These are phyloP conservation scores for Mus spretus DNA, from an alignment of 2,797 vertebrate species.

Conservation along the genomic window DNA sequence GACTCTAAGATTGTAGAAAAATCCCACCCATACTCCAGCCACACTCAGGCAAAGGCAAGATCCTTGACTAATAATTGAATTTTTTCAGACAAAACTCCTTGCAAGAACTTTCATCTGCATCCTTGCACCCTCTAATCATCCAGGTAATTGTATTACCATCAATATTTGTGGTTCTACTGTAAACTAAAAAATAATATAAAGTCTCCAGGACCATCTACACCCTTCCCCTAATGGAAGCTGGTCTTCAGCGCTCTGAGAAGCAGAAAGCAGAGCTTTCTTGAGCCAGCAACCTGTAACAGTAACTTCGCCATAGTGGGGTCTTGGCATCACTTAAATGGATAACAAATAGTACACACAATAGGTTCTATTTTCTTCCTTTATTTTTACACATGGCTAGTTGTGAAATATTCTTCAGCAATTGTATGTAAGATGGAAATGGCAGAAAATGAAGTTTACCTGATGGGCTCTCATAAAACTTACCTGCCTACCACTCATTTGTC, in stretches of 20 bases:
- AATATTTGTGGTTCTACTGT: not conserved
- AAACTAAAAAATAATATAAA: not conserved
- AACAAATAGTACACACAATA: not conserved
- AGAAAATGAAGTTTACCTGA: not conserved
- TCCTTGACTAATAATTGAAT: conserved; percentile 22
- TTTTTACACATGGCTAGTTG: not conserved
- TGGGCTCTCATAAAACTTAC: not conserved
- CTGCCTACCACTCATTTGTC: not conserved
- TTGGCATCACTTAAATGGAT: conserved; percentile 14
- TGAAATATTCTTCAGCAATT: not conserved
- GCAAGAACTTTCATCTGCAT: not conserved
- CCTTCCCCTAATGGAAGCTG: not conserved
- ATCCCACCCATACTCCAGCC: not conserved
- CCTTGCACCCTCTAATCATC: not conserved
- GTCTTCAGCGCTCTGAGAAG: not conserved
- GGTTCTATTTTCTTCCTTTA: not conserved
- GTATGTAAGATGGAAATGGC: not conserved
- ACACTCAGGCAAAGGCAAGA: not conserved
- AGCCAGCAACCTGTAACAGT: not conserved
- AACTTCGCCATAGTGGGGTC: not conserved
- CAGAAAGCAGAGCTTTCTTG: not conserved
- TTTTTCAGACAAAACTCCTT: conserved; percentile 30
- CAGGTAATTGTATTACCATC: not conserved
- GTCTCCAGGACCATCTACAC: not conserved
- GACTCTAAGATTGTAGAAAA: not conserved